phyloP scores from a whole-genome alignment of 2,113 vertebrate genomes.

The Odontophorus gujanensis region DNA sequence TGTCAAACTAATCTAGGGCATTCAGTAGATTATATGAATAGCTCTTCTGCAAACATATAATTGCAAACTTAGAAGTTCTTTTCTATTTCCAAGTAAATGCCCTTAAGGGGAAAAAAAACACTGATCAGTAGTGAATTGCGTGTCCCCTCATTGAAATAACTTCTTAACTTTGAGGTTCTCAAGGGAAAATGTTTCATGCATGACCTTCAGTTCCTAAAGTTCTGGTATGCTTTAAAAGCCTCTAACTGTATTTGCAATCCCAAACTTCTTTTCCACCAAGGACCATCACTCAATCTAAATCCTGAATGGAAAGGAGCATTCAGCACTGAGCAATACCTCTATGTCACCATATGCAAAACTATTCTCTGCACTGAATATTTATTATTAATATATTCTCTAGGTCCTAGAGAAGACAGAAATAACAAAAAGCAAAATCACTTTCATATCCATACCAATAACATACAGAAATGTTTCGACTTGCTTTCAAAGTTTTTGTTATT shows the following conservation, averaged over 20 bases:
- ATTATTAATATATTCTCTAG: background rate
- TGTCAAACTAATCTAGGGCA: constrained; percentile 25
- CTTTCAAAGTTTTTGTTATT: background rate
- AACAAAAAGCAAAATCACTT: background rate
- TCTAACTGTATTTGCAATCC: background rate
- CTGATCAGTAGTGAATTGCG: constrained; percentile 3
- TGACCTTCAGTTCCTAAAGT: constrained; percentile 16
- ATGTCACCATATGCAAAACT: background rate
- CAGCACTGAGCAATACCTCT: constrained; percentile 2
- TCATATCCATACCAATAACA: background rate
- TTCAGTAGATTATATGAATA: background rate
- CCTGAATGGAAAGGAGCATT: background rate
- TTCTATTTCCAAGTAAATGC: constrained; percentile 20
- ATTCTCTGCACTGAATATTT: constrained; percentile 33
- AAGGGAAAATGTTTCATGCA: constrained; percentile 20
- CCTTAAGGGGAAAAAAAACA: constrained; percentile 15
- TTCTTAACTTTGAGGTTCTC: constrained; percentile 8
- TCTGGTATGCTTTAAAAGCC: background rate
- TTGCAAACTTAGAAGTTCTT: constrained; percentile 23
- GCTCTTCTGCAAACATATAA: constrained; percentile 21
- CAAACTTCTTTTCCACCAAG: background rate
- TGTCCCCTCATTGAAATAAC: background rate
- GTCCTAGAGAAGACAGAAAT: background rate
- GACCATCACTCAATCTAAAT: background rate
- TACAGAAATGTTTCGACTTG: background rate